phyloP scores from a whole-genome alignment of 2,888 invertebrate genomes.

The Cartodere bifasciata region DNA sequence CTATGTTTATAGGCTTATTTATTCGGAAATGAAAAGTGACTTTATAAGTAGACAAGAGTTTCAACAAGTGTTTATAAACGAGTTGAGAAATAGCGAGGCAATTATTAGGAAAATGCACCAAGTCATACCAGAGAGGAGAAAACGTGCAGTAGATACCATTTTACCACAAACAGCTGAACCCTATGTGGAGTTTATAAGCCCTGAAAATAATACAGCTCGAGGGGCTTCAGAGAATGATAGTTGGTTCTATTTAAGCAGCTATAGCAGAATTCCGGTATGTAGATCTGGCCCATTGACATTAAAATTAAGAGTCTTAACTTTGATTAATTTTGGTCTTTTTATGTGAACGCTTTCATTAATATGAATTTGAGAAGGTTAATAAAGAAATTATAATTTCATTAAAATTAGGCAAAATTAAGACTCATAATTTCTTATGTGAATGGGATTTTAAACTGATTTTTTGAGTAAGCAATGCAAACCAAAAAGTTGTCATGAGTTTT shows the following conservation, averaged over 20 bases:
- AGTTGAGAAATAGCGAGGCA: slow-evolving; percentile 22
- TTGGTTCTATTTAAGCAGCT: slow-evolving; percentile 80
- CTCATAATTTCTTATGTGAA: no score
- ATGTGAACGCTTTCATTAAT: no score
- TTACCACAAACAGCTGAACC: slow-evolving; percentile 32
- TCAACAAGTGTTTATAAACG: slow-evolving; percentile 25
- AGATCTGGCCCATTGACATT: no score
- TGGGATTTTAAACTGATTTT: no score
- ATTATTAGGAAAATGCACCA: slow-evolving; percentile 25
- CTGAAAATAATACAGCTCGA: slow-evolving; percentile 50
- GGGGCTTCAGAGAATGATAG: slow-evolving; percentile 61
- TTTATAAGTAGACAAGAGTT: slow-evolving; percentile 27
- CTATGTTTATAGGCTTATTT: slow-evolving; percentile 42
- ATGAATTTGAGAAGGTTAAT: no score
- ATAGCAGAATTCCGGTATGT: slow-evolving; percentile 73
- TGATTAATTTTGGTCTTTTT: no score
- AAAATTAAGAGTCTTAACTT: no score
- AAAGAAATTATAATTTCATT: no score
- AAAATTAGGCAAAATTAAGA: no score
- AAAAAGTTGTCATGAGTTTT: no score
- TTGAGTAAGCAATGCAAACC: no score
- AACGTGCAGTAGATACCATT: slow-evolving; percentile 23
- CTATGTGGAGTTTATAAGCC: slow-evolving; percentile 54
- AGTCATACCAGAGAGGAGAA: slow-evolving; percentile 22
- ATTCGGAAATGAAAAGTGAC: slow-evolving; percentile 72